phyloP scores from a whole-genome alignment of 2,888 invertebrate species.

The Drosophila anomalipes region DNA sequence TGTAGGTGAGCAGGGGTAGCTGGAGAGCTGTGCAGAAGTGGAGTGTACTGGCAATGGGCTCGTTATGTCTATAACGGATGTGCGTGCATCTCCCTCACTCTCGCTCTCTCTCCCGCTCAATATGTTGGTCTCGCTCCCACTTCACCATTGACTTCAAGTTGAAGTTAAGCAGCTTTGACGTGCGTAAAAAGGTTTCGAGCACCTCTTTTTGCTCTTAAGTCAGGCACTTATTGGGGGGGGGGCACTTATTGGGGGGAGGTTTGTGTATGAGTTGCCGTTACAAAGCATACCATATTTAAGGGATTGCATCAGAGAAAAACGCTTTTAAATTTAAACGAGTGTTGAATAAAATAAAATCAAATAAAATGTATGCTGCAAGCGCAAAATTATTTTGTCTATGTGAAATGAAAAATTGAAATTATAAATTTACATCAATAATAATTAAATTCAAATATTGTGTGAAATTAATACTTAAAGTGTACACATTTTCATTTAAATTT shows the following conservation, averaged over 20 bases:
- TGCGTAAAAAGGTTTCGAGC: conserved; percentile 50
- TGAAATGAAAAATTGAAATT: neutral
- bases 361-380: neutral
- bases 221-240: neutral
- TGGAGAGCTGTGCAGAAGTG: neutral
- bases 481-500: neutral
- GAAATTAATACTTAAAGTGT: neutral
- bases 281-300: conserved; percentile 14
- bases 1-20: conserved; percentile 6
- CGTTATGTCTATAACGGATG: conserved; percentile 62
- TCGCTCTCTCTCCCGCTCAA: neutral
- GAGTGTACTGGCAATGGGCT: conserved; percentile 49
- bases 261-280: conserved; percentile 9
- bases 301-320: conserved; percentile 21
- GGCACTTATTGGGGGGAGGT: neutral
- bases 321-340: conserved; percentile 1
- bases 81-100: conserved; percentile 25
- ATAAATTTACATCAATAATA: neutral
- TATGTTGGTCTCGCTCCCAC: neutral
- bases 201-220: conserved; percentile 19
- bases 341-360: neutral
- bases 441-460: neutral
- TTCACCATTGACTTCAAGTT: neutral
- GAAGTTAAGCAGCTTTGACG: conserved; percentile 44
- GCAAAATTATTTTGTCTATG: neutral